Evolutionary conservation across 2,797 vertebrate species (phyloP), one percentile per base, ranked within the genome.

Genomic region (Xiphorhynchus erythropygius): DNA sequence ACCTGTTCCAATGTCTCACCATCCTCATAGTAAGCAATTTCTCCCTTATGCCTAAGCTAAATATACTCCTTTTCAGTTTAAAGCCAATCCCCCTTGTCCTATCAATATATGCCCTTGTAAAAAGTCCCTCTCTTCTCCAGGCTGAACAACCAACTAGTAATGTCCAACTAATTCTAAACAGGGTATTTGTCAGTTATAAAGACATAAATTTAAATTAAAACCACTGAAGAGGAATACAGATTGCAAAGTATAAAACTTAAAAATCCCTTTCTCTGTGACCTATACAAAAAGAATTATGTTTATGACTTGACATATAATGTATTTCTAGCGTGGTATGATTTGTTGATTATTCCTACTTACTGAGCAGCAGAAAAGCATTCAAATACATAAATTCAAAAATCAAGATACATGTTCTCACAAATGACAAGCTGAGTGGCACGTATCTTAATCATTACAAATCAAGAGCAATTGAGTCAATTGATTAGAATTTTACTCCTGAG

Each of bases 361-460:
- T 84, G 47, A 88, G 69, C 49, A 55, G 23, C 37, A 89, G n/a
- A 76, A 79, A 89, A 74, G 19, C 47, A 47, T 53, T 44, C 37
- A 50, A 85, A 69, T 39, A 37, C 10, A 63, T 44, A 71, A 74
- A 85, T 60, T 44, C 5, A 27, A 69, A 78, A 84, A 47, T 33
- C n/a, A 90, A 79, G 79, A 63, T 32, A 77, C 27, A 53, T 12
- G 0, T 79, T 47, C 42, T 77, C 73, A 90, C 33, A 84, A 69
- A 75, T 67, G 22, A 73, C 75, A 64, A 83, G 57, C 11, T 39
- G 28, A 50, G 24, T 57, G 37, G 37, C 33, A 84, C 13, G 5
- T 57, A 16, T 75, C 88, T 82, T 89, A 81, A 79, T 42, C n/a
- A 64, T 8, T 63, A 68, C 10, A 94, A 82, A 90, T 56, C 62